phyloP scores from a whole-genome alignment of 2,888 invertebrate species.

The Nineta flava region DNA sequence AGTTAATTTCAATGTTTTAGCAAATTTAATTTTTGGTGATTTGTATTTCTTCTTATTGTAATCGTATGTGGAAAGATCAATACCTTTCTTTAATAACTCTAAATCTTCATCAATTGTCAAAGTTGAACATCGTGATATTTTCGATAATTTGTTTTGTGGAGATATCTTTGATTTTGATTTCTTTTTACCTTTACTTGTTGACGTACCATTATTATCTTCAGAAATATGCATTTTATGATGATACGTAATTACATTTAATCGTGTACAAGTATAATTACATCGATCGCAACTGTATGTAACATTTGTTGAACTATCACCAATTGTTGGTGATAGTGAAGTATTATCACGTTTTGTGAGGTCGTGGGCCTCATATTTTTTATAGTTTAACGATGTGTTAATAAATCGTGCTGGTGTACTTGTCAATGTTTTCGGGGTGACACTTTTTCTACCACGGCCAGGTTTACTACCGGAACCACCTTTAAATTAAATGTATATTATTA shows the following conservation, averaged over 20 bases:
- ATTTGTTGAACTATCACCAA: background rate
- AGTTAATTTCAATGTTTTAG: constrained; percentile 24
- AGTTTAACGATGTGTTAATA: no score
- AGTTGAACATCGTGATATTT: constrained; percentile 15
- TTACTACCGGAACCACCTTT: background rate
- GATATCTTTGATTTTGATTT: constrained; percentile 16
- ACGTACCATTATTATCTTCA: constrained; percentile 18
- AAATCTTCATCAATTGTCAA: constrained; percentile 18
- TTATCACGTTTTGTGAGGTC: no score
- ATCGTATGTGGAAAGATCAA: constrained; percentile 11
- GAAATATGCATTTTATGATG: constrained; percentile 56
- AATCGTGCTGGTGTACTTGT: no score
- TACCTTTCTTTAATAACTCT: constrained; percentile 16
- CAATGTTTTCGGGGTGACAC: background rate
- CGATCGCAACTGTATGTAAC: constrained; percentile 40
- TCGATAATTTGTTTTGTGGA: constrained; percentile 12
- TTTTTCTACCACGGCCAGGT: background rate
- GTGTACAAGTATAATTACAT: constrained; percentile 46
- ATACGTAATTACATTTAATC: constrained; percentile 55
- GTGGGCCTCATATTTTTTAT: no score
- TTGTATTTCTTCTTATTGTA: constrained; percentile 10
- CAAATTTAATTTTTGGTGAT: constrained; percentile 4
- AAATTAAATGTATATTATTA: background rate
- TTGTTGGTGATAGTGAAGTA: background rate
- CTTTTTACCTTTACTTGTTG: constrained; percentile 16